Evolutionary conservation across 2,797 vertebrate genomes (phyloP).

Genomic region (Myotis planiceps): DNA sequence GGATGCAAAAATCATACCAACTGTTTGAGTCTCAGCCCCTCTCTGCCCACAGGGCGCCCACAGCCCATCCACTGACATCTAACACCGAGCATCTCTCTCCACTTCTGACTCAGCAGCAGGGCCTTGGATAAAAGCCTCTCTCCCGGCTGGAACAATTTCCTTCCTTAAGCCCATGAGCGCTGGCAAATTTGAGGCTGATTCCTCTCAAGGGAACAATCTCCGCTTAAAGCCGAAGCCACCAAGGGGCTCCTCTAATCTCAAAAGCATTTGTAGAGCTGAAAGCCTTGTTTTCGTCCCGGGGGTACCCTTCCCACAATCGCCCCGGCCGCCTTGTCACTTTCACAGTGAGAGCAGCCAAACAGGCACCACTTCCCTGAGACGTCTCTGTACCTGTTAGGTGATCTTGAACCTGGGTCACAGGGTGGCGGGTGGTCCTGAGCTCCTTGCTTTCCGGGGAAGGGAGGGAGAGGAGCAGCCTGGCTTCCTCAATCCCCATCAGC

Average conservation of each 20-base stretch:
- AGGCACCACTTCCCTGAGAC: neutral
- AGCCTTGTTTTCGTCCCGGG: neutral
- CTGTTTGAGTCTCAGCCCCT: neutral
- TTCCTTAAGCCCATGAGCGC: slow-evolving; percentile 29
- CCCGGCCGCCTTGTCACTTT: neutral
- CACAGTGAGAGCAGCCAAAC: neutral
- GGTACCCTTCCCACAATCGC: neutral
- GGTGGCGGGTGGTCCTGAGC: neutral
- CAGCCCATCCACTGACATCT: neutral
- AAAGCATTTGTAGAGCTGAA: slow-evolving; percentile 56
- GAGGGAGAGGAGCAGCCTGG: neutral
- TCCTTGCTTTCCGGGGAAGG: neutral
- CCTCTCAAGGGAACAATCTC: slow-evolving; percentile 53
- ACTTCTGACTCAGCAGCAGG: neutral
- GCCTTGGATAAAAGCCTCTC: slow-evolving; percentile 32
- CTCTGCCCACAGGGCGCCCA: neutral
- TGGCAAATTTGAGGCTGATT: slow-evolving; percentile 51
- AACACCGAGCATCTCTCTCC: neutral
- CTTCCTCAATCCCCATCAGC: neutral
- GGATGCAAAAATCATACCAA: neutral
- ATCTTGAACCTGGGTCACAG: neutral
- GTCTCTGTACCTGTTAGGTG: neutral
- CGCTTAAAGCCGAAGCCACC: slow-evolving; percentile 63
- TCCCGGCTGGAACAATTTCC: slow-evolving; percentile 20
- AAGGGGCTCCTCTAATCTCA: slow-evolving; percentile 63